Evolutionary conservation across 1,140 invertebrate genomes (phyloP).

Genomic region (Neodiprion virginianus): DNA sequence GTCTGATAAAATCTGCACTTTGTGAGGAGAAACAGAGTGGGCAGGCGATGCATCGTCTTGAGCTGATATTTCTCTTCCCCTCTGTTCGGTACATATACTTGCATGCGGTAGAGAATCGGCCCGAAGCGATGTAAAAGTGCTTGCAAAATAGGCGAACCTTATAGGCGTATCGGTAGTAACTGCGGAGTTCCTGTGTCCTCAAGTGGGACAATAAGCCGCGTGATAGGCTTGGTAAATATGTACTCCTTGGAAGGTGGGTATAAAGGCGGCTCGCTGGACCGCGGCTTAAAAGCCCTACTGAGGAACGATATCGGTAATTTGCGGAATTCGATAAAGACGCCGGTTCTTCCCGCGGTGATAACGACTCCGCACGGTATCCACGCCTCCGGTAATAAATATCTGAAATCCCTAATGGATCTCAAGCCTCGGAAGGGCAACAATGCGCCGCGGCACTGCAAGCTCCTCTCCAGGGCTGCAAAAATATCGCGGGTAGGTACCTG

Average conservation of each 20-base stretch:
- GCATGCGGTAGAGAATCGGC: too few relatives aligned
- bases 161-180: constrained; percentile 2
- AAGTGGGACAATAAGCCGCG: too few relatives aligned
- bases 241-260: too few relatives aligned
- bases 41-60: too few relatives aligned
- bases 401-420: constrained; percentile 50
- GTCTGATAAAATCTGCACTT: too few relatives aligned
- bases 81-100: too few relatives aligned
- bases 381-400: constrained; percentile 43
- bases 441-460: constrained; percentile 32
- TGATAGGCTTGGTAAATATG: too few relatives aligned
- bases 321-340: constrained; percentile 34
- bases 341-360: constrained; percentile 1
- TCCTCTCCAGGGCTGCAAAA: constrained; percentile 28
- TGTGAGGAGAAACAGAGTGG: too few relatives aligned
- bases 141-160: background rate
- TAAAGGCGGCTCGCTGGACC: too few relatives aligned
- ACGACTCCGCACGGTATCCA: background rate
- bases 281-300: background rate
- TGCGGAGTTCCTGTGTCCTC: too few relatives aligned
- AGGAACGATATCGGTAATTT: constrained; percentile 30
- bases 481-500: background rate
- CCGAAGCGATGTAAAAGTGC: too few relatives aligned
- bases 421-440: constrained; percentile 41
- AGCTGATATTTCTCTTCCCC: too few relatives aligned